Base-by-base conservation (phyloP, 1,140 invertebrate genomes). In the Hypothenemus hampei region DNA sequence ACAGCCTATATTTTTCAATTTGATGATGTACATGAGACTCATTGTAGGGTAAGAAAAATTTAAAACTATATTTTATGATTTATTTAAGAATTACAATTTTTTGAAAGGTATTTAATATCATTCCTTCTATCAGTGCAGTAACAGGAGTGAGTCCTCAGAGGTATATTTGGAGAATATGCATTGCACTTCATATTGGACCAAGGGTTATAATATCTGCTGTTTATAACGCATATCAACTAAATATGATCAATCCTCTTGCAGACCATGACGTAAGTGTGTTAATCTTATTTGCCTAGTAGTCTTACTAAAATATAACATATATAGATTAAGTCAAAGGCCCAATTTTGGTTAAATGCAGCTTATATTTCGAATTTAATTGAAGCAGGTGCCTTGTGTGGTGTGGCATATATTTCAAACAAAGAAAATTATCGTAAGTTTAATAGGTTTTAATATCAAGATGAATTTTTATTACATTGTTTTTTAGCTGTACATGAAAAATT, bases 11-110 rank as follows among this genome's bases (percentile, higher is more conserved):
- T 91, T 69, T 93, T 91, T 73, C 88, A 91, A 72, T 83, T 85
- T 74, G 87, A 92, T 77, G 87, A 93, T 71, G 89, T 93, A 66
- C 91, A 93, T 69, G 89, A 92, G 78, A 93, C 91, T 54, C 87
- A 92, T 72, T 93, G 90, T 79, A 82, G 83, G 68, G 91, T 93
- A 78, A 82, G 83, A 66, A 3, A 26, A 6, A n/a, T 29, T 37
- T 29, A 31, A 21, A 40, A 33, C 15, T 47, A 46, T 52, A 16
- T 15, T n/a, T 31, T 20, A 41, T 4, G 19, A 49, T 43, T 51
- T 35, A 44, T 52, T 55, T 41, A 22, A 39, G n/a, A 57, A 55
- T 58, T 21, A 20, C 20, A 3, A 3, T 3, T 31, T 31, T 21
- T 20, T 22, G 1, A 55, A 51, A 93, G 89, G 89, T 93, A 55